Evolutionary conservation across 2,888 invertebrate genomes (phyloP), one percentile per base, ranked within the genome.

Genomic region (Sarcophaga variegata): DNA sequence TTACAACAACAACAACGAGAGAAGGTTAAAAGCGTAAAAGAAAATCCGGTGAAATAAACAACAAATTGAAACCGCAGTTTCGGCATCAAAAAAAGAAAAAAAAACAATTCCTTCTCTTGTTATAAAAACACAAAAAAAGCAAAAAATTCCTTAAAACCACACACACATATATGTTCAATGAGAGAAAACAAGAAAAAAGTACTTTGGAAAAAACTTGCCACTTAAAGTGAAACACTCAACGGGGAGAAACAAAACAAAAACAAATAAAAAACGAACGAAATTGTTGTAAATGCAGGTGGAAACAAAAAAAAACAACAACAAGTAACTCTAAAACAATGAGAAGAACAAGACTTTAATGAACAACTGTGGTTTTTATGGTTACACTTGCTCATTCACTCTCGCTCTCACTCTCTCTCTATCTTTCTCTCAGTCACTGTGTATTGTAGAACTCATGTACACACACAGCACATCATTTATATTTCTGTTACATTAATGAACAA

Each of bases 21-120:
- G 27, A n/a, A 72, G 37, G 27, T 20, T 59, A 72, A 60, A 69
- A 62, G 6, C 20, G 1, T 4, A 64, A 77, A n/a, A 74, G 63
- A 49, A 22, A 80, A n/a, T 75, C 17, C 37, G 54, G 4, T 27
- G 81, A 83, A 86, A 62, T 49, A 62, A 64, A 75, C 75, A 78
- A 79, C 78, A 76, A 86, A 79, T 76, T 87, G 78, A 79, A 81
- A 79, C 81, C 76, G 71, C 78, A 81, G 79, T 84, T 87, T 81
- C 87, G 81, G 79, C 83, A 83, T 81, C 78, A 79, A 83, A 81
- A 37, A 37, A 37, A 37, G 10, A 37, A 37, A 10, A 37, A 37
- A 37, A 37, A 10, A 10, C 0, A n/a, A n/a, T 10, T 37, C 37
- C 2, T 10, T 37, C 37, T 37, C 37, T 37, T 37, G 37, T 37